phyloP scores from a whole-genome alignment of 2,113 vertebrate genomes.

The Clarias gariepinus region DNA sequence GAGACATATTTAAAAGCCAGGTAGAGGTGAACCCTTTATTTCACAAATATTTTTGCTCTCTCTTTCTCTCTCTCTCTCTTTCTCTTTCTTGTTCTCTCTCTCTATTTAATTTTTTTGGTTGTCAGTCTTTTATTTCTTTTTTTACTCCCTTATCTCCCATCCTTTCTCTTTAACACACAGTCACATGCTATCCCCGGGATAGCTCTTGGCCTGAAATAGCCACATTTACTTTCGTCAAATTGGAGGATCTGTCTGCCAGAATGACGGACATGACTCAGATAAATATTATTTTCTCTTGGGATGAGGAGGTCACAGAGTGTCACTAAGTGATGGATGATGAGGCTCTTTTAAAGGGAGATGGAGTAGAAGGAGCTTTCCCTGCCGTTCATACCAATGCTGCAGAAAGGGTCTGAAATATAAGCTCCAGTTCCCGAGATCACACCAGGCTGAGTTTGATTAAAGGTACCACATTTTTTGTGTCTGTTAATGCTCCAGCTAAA shows the following conservation, averaged over 20 bases:
- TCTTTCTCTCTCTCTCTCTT: neutral
- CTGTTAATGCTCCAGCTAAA: too few relatives aligned
- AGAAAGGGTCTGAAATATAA: constrained; percentile 1
- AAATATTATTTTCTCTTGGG: constrained; percentile 65
- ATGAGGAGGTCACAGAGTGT: constrained; percentile 60
- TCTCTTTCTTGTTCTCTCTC: neutral
- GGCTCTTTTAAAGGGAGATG: constrained; percentile 59
- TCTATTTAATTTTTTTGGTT: neutral
- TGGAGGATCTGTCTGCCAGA: constrained; percentile 63
- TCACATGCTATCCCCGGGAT: neutral
- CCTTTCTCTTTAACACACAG: neutral
- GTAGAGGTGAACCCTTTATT: neutral
- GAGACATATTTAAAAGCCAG: constrained; percentile 16
- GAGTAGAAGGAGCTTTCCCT: constrained; percentile 43
- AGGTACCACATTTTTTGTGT: neutral
- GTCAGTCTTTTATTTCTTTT: constrained; percentile 16
- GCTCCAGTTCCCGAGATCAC: neutral
- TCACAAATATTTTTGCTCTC: neutral
- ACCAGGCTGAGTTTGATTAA: constrained; percentile 29
- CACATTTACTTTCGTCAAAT: constrained; percentile 52
- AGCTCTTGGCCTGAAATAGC: constrained; percentile 50
- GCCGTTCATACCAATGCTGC: neutral
- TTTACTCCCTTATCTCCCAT: constrained; percentile 27
- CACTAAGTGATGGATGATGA: constrained; percentile 64
- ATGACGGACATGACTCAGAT: constrained; percentile 61